Evolutionary conservation across 2,888 invertebrate genomes (phyloP), one percentile per base, ranked within the genome.

Genomic region (Ormyrus rosae): DNA sequence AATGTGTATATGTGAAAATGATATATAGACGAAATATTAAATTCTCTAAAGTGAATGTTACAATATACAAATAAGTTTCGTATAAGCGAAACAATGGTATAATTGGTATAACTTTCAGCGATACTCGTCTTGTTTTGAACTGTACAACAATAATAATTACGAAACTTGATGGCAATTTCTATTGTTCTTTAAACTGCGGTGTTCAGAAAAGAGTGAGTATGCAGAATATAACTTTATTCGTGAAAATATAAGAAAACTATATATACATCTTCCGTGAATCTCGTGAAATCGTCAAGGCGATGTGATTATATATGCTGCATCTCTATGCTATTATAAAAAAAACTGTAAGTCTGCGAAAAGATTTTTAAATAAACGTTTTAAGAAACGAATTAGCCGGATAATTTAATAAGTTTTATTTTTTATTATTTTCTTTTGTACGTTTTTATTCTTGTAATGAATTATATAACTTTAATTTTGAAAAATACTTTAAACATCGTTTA

Each of bases 281-380:
- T 56, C 67, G 48, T 73, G n/a, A 73, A 68, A 63, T 78, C 58
- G 56, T 64, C 64, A 69, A 45, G 46, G 70, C 65, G 55, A 68
- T 76, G 72, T 61, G 46, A 75, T 61, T 61, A 58, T 50, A 73
- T 60, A 70, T 61, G 53, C 63, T 64, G 65, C 69, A 78, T 74
- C 64, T 65, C 55, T 19, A 60, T 58, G 46, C 48, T 81, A 76
- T 68, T 72, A 67, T 76, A 58, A 69, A 58, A 9, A 70, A 82
- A 74, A 19, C 65, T 83, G 80, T 81, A 81, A 81, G 72, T 75
- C 65, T 80, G 76, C 70, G 65, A 80, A 67, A 76, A 80, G 19
- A 13, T 80, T 83, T 83, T 77, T 81, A 77, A 83, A 83, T 82
- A 82, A 81, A 82, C 53, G 60, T 80, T 81, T 67, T 13, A 19